These are phyloP conservation scores for Therioaphis trifolii DNA, from an alignment of 2,888 invertebrate species.

Conservation along the genomic window DNA sequence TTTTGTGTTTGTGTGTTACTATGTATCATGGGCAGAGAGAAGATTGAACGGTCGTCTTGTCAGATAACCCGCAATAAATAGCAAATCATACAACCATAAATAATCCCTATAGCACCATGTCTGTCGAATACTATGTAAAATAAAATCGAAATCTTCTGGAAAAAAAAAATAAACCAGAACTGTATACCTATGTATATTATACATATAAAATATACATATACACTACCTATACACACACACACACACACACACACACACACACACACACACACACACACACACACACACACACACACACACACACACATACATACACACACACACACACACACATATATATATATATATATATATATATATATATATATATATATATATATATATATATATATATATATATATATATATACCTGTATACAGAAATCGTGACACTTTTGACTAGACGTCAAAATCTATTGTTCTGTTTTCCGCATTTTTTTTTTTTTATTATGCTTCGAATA, in stretches of 20 bases:
- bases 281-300: too few species aligned
- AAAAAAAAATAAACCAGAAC: slow-evolving; percentile 13
- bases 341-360: too few species aligned
- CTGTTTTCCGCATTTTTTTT: not conserved
- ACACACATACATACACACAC: too few species aligned
- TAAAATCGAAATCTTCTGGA: slow-evolving; percentile 16
- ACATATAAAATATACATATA: too few species aligned
- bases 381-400: slow-evolving; percentile 16
- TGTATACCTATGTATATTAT: slow-evolving; percentile 8
- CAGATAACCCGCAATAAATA: slow-evolving; percentile 60
- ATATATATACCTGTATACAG: not conserved
- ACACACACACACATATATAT: too few species aligned
- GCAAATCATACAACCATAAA: slow-evolving; percentile 58
- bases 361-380: not conserved
- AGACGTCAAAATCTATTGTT: slow-evolving; percentile 48
- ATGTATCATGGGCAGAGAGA: not conserved
- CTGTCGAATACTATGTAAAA: slow-evolving; percentile 26
- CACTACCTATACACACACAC: too few species aligned
- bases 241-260: too few species aligned
- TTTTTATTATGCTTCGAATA: not conserved
- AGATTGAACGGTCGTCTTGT: slow-evolving; percentile 56
- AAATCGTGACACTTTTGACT: slow-evolving; percentile 42
- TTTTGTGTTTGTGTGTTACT: slow-evolving; percentile 26
- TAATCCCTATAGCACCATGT: slow-evolving; percentile 28
- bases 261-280: too few species aligned